These are phyloP conservation scores for Drosophila insularis DNA, from an alignment of 1,140 invertebrate species.

Conservation along the genomic window DNA sequence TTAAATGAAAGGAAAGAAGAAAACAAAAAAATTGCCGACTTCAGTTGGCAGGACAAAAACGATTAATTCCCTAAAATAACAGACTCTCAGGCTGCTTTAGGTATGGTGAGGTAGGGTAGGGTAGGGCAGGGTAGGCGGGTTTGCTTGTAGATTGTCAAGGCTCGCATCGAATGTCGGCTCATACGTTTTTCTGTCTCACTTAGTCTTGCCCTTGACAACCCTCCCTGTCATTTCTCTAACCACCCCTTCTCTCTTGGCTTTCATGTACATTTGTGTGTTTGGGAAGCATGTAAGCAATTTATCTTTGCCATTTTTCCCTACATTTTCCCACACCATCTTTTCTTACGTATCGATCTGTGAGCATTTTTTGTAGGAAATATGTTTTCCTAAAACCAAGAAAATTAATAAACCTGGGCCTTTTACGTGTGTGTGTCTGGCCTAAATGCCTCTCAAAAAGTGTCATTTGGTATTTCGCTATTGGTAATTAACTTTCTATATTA, in stretches of 20 bases:
- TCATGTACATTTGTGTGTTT: not conserved
- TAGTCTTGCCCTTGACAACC: slow-evolving; percentile 18
- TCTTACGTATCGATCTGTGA: not conserved
- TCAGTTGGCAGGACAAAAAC: slow-evolving; percentile 53
- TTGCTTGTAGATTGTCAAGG: too few species aligned
- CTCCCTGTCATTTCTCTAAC: too few species aligned
- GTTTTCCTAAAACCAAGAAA: too few species aligned
- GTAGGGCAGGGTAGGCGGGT: not conserved
- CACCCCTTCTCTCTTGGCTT: not conserved
- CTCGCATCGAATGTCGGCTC: slow-evolving; percentile 26
- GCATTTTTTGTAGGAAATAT: not conserved
- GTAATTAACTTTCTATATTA: too few species aligned
- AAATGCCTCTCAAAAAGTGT: too few species aligned
- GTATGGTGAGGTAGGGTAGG: slow-evolving; percentile 12
- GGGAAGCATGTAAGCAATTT: slow-evolving; percentile 54
- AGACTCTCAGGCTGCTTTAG: not conserved
- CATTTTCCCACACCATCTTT: not conserved
- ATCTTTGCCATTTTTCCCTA: slow-evolving; percentile 59
- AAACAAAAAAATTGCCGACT: slow-evolving; percentile 56
- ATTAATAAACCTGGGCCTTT: too few species aligned
- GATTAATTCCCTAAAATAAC: slow-evolving; percentile 53
- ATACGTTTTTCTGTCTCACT: slow-evolving; percentile 26
- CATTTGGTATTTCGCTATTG: too few species aligned
- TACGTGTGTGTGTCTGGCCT: too few species aligned
- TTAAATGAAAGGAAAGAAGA: slow-evolving; percentile 62